These are phyloP conservation scores for Drosophila malerkotliana DNA, from an alignment of 1,140 invertebrate genomes.

Conservation along the genomic window DNA sequence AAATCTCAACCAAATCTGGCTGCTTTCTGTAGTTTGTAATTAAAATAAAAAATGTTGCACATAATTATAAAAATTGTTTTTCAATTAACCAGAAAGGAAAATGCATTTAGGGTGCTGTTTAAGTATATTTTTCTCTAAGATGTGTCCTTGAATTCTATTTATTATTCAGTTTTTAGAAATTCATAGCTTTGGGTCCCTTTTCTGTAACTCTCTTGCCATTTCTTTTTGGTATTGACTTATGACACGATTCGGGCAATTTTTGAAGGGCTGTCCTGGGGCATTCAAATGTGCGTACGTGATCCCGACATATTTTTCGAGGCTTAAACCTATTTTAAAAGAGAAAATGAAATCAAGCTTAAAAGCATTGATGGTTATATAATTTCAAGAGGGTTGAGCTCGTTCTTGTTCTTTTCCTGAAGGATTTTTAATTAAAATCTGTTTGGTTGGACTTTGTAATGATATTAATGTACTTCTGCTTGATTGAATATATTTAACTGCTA, in stretches of 20 bases:
- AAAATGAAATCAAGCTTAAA: conserved; percentile 45
- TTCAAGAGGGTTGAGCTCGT: neutral
- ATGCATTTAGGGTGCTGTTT: neutral
- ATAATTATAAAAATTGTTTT: neutral
- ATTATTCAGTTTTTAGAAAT: conserved; percentile 1
- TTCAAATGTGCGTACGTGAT: conserved; percentile 43
- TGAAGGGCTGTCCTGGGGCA: conserved; percentile 13
- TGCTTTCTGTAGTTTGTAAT: conserved; percentile 36
- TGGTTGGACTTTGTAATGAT: conserved; percentile 19
- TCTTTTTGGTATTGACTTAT: conserved; percentile 51
- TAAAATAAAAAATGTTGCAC: conserved; percentile 19
- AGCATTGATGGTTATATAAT: conserved; percentile 26
- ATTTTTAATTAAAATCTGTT: conserved; percentile 47
- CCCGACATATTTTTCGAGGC: conserved; percentile 21
- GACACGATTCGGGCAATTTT: conserved; percentile 11
- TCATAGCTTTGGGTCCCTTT: conserved; percentile 6
- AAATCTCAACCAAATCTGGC: conserved; percentile 27
- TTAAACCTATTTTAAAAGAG: conserved; percentile 12
- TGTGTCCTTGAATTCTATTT: neutral
- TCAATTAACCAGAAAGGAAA: neutral
- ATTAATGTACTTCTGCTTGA: neutral
- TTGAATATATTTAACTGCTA: neutral
- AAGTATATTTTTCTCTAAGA: neutral
- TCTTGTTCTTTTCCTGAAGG: neutral
- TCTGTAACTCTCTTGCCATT: conserved; percentile 10